Evolutionary conservation across 1,140 invertebrate genomes (phyloP).

Genomic region (Drosophila malerkotliana): DNA sequence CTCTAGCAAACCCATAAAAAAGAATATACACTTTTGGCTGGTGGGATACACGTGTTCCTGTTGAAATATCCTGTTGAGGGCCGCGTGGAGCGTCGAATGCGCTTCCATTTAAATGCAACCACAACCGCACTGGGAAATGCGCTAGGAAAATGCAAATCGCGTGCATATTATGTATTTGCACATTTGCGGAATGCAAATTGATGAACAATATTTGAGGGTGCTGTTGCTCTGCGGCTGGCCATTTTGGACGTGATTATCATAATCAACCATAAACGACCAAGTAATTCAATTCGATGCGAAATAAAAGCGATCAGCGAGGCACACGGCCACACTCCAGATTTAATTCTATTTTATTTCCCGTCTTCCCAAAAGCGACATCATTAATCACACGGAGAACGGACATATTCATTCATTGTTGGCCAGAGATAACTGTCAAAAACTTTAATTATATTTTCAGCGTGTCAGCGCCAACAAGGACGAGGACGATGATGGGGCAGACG

Average conservation of each 20-base stretch:
- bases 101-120: constrained; percentile 26
- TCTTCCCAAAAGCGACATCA: constrained; percentile 35
- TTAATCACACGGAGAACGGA: constrained; percentile 61
- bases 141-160: constrained; percentile 23
- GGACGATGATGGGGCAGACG: constrained; percentile 10
- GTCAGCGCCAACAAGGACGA: constrained; percentile 28
- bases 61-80: background rate
- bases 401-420: constrained; percentile 66
- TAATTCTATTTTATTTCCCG: constrained; percentile 10
- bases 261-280: constrained; percentile 44
- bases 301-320: background rate
- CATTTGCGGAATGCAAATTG: constrained; percentile 25
- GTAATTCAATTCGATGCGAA: constrained; percentile 18
- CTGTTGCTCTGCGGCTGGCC: constrained; percentile 11
- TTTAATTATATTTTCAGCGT: constrained; percentile 81
- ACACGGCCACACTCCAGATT: background rate
- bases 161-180: constrained; percentile 2
- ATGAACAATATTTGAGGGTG: constrained; percentile 16
- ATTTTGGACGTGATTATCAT: constrained; percentile 40
- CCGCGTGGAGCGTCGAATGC: background rate
- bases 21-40: constrained; percentile 6
- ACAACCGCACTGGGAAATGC: constrained; percentile 29
- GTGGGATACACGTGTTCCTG: constrained; percentile 1
- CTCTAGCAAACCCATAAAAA: background rate
- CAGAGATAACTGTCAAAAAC: constrained; percentile 78